phyloP scores from a whole-genome alignment of 2,888 invertebrate species.

The Leucoptera coffeella region DNA sequence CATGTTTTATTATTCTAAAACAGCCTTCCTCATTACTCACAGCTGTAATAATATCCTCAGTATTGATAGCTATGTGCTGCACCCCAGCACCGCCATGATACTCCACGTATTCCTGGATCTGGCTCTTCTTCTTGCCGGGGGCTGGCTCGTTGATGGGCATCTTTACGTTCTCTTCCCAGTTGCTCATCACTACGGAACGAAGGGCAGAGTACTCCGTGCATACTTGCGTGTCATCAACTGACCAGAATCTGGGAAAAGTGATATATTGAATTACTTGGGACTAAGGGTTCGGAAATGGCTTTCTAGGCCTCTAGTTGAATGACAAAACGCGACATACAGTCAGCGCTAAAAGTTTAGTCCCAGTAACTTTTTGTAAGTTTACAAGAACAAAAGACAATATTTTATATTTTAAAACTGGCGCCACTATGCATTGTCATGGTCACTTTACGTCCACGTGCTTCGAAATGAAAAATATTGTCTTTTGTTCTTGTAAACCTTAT shows the following conservation, averaged over 20 bases:
- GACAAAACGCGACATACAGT: too few species aligned
- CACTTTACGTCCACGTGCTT: too few species aligned
- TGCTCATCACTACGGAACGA: conserved; percentile 95
- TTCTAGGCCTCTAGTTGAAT: too few species aligned
- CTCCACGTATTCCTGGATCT: conserved; percentile 97
- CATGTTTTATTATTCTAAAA: neutral
- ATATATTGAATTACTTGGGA: too few species aligned
- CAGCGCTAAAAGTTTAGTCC: too few species aligned
- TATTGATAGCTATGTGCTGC: conserved; percentile 97
- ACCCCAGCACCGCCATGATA: conserved; percentile 97
- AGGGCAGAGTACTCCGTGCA: conserved; percentile 95
- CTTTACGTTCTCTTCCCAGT: conserved; percentile 95
- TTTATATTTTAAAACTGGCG: too few species aligned
- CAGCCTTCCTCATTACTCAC: conserved; percentile 54
- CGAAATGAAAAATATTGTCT: too few species aligned
- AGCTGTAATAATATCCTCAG: conserved; percentile 80
- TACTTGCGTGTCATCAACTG: conserved; percentile 92
- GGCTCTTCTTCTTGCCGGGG: conserved; percentile 87
- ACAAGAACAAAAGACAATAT: too few species aligned
- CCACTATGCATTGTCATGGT: too few species aligned
- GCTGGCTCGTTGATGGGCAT: conserved; percentile 98
- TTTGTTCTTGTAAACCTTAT: too few species aligned
- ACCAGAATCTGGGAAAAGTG: conserved; percentile 93
- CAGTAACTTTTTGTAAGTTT: too few species aligned
- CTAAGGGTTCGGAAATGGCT: too few species aligned